Evolutionary conservation across 2,797 vertebrate genomes (phyloP).

Genomic region (Aldrovandia affinis): DNA sequence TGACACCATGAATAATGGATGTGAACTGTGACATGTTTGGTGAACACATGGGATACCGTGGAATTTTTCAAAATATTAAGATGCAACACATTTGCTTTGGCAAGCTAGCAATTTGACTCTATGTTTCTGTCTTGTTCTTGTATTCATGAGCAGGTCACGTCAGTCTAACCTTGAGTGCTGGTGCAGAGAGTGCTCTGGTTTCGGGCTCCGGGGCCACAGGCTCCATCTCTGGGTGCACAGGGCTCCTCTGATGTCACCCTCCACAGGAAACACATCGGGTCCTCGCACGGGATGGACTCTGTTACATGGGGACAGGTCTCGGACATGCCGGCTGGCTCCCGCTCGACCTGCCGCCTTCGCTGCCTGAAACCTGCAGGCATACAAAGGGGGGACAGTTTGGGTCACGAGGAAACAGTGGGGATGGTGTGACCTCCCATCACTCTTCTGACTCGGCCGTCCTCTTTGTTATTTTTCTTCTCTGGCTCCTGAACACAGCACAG

Average conservation of each 20-base stretch:
- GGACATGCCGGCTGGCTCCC: constrained; percentile 60
- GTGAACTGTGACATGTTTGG: neutral
- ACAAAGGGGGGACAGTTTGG: neutral
- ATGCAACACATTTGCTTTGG: neutral
- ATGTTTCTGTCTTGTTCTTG: neutral
- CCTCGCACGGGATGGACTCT: constrained; percentile 78
- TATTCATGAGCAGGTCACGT: constrained; percentile 45
- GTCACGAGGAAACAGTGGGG: neutral
- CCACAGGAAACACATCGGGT: constrained; percentile 77
- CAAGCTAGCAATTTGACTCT: neutral
- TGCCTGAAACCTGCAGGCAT: constrained; percentile 74
- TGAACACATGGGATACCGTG: constrained; percentile 18
- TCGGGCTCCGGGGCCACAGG: constrained; percentile 74
- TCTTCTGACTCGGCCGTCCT: neutral
- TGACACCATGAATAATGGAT: constrained; percentile 62
- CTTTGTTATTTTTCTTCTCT: neutral
- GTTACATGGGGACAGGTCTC: constrained; percentile 72
- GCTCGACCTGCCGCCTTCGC: constrained; percentile 70
- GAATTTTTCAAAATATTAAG: constrained; percentile 19
- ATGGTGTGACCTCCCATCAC: neutral
- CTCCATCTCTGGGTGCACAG: constrained; percentile 71
- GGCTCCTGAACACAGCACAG: neutral
- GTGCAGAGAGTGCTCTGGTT: constrained; percentile 72
- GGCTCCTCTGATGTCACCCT: constrained; percentile 58
- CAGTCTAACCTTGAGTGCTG: constrained; percentile 74